phyloP scores from a whole-genome alignment of 2,888 invertebrate genomes.

The Eilema depressum region DNA sequence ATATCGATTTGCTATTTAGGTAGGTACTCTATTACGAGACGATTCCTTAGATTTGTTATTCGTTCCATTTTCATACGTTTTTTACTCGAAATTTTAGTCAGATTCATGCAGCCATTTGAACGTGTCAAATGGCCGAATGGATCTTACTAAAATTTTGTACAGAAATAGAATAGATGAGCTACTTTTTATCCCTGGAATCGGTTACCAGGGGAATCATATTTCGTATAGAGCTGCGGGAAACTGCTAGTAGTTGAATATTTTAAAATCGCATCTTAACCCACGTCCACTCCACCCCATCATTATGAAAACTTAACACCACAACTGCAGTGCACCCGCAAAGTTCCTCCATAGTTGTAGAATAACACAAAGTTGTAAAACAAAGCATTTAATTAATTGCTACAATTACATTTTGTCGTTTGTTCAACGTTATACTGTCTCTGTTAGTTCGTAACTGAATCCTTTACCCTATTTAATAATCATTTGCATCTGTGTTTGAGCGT shows the following conservation, averaged over 20 bases:
- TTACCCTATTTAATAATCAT: constrained; percentile 16
- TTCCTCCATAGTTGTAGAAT: constrained; percentile 23
- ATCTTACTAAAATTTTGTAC: too few relatives aligned
- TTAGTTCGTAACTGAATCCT: constrained; percentile 19
- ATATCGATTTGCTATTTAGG: too few relatives aligned
- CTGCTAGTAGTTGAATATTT: not conserved
- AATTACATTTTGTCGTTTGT: constrained; percentile 37
- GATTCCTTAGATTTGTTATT: too few relatives aligned
- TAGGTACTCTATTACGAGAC: too few relatives aligned
- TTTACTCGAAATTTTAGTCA: too few relatives aligned
- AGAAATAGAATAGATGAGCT: too few relatives aligned
- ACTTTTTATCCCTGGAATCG: too few relatives aligned
- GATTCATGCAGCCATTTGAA: too few relatives aligned
- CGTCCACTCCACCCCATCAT: not conserved
- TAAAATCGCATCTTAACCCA: not conserved
- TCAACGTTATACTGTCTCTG: constrained; percentile 19
- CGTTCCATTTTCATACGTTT: too few relatives aligned
- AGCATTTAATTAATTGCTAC: constrained; percentile 43
- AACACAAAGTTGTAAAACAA: constrained; percentile 33
- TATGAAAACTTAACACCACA: constrained; percentile 5
- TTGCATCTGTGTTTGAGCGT: constrained; percentile 16
- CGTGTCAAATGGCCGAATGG: too few relatives aligned
- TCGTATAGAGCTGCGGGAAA: not conserved
- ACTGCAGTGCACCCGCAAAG: constrained; percentile 21
- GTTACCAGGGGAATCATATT: too few relatives aligned